These are phyloP conservation scores for Mamestra brassicae DNA, from an alignment of 2,888 invertebrate genomes.

Conservation along the genomic window DNA sequence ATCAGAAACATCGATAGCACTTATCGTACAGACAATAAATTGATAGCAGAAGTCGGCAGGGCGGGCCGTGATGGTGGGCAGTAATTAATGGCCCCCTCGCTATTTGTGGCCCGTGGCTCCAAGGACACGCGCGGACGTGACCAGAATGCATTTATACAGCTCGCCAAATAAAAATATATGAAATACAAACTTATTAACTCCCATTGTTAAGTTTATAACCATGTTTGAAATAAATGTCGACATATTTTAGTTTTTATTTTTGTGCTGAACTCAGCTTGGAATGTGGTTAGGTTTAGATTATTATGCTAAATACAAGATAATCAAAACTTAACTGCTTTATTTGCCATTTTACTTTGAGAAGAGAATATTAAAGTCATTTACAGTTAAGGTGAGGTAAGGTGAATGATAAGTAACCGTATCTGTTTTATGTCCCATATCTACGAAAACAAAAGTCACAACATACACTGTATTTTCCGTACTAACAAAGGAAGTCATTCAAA, in stretches of 20 bases:
- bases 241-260: slow-evolving; percentile 26
- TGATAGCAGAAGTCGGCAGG: slow-evolving; percentile 73
- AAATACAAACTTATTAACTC: slow-evolving; percentile 40
- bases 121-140: slow-evolving; percentile 78
- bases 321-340: neutral
- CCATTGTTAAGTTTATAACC: slow-evolving; percentile 37
- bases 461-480: neutral
- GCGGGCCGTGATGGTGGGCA: slow-evolving; percentile 52
- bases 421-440: neutral
- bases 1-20: slow-evolving; percentile 61
- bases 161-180: slow-evolving; percentile 45
- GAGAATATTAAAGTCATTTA: neutral
- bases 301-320: neutral
- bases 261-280: slow-evolving; percentile 13
- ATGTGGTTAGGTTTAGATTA: slow-evolving; percentile 6
- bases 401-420: neutral
- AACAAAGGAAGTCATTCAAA: slow-evolving; percentile 2
- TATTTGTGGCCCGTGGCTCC: slow-evolving; percentile 76
- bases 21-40: slow-evolving; percentile 75
- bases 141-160: slow-evolving; percentile 67
- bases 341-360: neutral
- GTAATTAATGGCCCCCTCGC: slow-evolving; percentile 80
- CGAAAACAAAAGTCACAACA: neutral
- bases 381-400: neutral
- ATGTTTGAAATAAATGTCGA: slow-evolving; percentile 29